Percentiles rank a stretch among this genome's conserved stretches.
Evolutionary conservation across 2,797 vertebrate species (phyloP).

Genomic region (Sitta carolinensis): DNA sequence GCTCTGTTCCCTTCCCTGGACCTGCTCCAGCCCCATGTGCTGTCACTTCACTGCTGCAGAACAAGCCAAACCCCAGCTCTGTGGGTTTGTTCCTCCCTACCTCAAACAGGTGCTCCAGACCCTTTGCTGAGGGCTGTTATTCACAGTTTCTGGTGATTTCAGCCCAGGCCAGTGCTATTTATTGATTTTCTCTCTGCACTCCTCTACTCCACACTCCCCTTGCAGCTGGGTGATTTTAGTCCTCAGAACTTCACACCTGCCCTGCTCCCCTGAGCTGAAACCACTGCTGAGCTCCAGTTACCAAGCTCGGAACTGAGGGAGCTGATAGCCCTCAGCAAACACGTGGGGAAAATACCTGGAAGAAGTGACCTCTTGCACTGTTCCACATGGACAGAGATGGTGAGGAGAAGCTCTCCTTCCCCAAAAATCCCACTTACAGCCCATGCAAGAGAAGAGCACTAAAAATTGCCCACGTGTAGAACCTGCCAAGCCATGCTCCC

Average conservation of each 20-base stretch:
- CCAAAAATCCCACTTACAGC: not conserved
- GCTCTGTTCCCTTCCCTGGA: accelerated
- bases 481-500: not conserved
- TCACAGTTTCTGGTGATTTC: not conserved
- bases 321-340: not conserved
- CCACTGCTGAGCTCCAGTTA: not conserved
- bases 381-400: not conserved
- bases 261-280: not conserved
- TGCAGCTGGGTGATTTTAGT: not conserved
- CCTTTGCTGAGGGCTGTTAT: not conserved
- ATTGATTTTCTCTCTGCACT: not conserved
- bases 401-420: not conserved
- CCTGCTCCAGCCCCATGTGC: accelerated
- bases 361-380: not conserved
- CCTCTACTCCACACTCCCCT: not conserved
- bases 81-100: not conserved
- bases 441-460: not conserved
- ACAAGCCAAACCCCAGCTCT: not conserved
- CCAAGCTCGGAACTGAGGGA: not conserved
- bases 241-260: not conserved
- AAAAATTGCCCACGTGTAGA: not conserved
- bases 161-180: not conserved
- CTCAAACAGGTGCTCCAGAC: not conserved
- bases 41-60: not conserved
- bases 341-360: not conserved